Percentiles rank a stretch among this genome's conserved stretches.
Conservation (phyloP, 2,888 invertebrate genomes). For the Amaurobius ferox region DNA sequence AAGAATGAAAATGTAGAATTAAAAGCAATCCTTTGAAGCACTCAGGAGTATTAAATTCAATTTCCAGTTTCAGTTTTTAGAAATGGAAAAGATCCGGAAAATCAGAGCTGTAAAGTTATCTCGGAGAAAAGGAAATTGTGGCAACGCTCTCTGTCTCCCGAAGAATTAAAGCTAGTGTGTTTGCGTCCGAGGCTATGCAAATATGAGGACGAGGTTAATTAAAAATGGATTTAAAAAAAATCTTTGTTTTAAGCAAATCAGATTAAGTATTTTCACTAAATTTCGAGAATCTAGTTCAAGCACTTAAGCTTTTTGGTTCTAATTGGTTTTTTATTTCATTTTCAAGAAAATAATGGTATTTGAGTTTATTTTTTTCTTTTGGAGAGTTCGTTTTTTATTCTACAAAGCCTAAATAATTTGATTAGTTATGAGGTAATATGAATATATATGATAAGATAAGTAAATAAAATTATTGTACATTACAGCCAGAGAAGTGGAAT, state of each 20-base stretch:
- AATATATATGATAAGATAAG: no score
- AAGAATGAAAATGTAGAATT: neutral
- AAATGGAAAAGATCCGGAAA: neutral
- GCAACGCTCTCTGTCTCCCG: neutral
- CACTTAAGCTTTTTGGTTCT: neutral
- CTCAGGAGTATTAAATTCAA: conserved; percentile 13
- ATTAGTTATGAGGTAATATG: no score
- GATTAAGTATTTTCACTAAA: conserved; percentile 1
- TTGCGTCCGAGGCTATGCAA: neutral
- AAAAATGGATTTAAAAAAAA: neutral
- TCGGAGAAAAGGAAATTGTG: neutral
- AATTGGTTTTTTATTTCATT: no score
- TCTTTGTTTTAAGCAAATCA: neutral
- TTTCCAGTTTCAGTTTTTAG: neutral
- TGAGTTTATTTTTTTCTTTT: no score
- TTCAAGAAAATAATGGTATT: no score
- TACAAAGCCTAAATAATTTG: no score
- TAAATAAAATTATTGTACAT: no score
- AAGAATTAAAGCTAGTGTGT: neutral
- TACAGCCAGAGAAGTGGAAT: no score
- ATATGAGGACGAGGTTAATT: neutral
- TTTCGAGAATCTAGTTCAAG: neutral
- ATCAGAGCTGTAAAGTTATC: neutral
- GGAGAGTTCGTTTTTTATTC: no score
- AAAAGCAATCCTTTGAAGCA: neutral